Evolutionary conservation across 2,797 vertebrate species (phyloP).

Genomic region (Chaetodon trifasciatus): DNA sequence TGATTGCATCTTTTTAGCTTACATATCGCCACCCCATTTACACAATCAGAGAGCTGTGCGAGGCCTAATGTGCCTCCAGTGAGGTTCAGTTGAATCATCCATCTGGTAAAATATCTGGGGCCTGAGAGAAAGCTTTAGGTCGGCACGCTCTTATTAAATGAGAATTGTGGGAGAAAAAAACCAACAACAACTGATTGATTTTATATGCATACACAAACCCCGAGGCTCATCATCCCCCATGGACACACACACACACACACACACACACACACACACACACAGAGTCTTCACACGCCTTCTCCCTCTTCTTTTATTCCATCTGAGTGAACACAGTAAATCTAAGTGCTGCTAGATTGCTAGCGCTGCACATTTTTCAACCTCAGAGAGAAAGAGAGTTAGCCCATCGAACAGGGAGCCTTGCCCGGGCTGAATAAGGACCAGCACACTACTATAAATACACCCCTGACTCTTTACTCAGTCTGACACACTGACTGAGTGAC

Average conservation of each 20-base stretch:
- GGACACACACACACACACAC: conserved; percentile 39
- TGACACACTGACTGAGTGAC: conserved; percentile 62
- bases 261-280: conserved; percentile 40
- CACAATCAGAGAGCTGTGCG: conserved; percentile 22
- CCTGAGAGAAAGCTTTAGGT: conserved; percentile 27
- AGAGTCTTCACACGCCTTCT: conserved; percentile 37
- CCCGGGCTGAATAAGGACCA: conserved; percentile 61
- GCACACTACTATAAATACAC: conserved; percentile 72
- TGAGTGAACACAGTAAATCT: conserved; percentile 86
- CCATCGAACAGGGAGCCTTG: conserved; percentile 61
- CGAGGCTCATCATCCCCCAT: conserved; percentile 57
- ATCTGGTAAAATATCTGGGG: conserved; percentile 51
- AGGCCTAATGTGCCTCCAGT: conserved; percentile 46
- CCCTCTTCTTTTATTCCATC: conserved; percentile 80
- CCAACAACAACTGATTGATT: conserved; percentile 69
- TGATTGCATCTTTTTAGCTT: conserved; percentile 38
- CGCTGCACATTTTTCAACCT: conserved; percentile 79
- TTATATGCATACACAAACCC: conserved; percentile 45
- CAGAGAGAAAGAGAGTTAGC: conserved; percentile 57
- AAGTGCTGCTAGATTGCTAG: conserved; percentile 78
- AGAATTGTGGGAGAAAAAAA: conserved; percentile 32
- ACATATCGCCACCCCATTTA: conserved; percentile 28
- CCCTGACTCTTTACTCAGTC: conserved; percentile 40
- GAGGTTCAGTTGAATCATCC: conserved; percentile 48
- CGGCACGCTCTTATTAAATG: conserved; percentile 53